Evolutionary conservation across 2,888 invertebrate species (phyloP), one percentile per base, ranked within the genome.

Genomic region (Rugalucina vietnamica): DNA sequence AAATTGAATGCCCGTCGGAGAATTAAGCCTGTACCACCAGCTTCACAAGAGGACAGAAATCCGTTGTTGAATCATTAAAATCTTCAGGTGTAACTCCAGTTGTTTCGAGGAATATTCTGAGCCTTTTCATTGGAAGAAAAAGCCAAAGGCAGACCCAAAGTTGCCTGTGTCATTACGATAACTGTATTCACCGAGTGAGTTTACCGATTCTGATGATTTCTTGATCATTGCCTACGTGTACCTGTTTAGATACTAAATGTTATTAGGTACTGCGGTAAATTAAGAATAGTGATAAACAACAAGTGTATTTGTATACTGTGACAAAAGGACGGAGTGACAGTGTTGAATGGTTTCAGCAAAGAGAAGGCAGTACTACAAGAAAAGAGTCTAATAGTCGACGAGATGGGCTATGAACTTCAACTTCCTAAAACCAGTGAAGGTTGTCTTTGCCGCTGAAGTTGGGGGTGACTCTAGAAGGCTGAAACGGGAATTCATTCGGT

Each of bases 361-460:
- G 81, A 27, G 34, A 10, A 37, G 84, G 84, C 0, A 21, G 80
- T 10, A 77, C 80, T 27, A 80, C 80, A n/a, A n/a, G n/a, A n/a
- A n/a, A n/a, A n/a, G n/a, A n/a, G n/a, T n/a, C n/a, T n/a, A n/a
- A n/a, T n/a, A n/a, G n/a, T n/a, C n/a, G n/a, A n/a, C n/a, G n/a
- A n/a, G n/a, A n/a, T n/a, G n/a, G n/a, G n/a, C n/a, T n/a, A n/a
- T n/a, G n/a, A n/a, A n/a, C n/a, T n/a, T n/a, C n/a, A n/a, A n/a
- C n/a, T n/a, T n/a, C n/a, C n/a, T n/a, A n/a, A n/a, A n/a, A n/a
- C n/a, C n/a, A n/a, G n/a, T n/a, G n/a, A n/a, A n/a, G n/a, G n/a
- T n/a, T n/a, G n/a, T n/a, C n/a, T n/a, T n/a, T n/a, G n/a, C n/a
- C n/a, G n/a, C n/a, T n/a, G n/a, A n/a, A n/a, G n/a, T n/a, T n/a